Evolutionary conservation across 2,888 invertebrate genomes (phyloP).

Genomic region (Temnothorax ravouxi): DNA sequence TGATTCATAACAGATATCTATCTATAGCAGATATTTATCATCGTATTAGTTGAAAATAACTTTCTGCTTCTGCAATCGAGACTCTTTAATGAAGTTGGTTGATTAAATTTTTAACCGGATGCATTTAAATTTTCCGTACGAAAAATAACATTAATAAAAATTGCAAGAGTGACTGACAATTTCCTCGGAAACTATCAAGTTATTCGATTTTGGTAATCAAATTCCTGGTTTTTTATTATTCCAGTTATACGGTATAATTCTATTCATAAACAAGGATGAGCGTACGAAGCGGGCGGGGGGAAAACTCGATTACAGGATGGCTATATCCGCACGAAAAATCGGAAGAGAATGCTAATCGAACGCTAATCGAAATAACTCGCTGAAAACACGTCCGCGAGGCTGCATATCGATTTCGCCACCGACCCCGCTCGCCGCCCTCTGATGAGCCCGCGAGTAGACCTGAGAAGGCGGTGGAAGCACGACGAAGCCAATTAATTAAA

Average conservation of each 20-base stretch:
- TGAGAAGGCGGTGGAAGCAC: constrained; percentile 23
- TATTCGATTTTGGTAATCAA: not conserved
- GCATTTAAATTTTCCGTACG: not conserved
- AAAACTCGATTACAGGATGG: not conserved
- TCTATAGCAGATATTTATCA: not conserved
- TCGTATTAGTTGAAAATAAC: not conserved
- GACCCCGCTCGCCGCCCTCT: not conserved
- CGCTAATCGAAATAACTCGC: constrained; percentile 42
- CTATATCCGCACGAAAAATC: constrained; percentile 1
- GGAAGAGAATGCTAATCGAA: constrained; percentile 27
- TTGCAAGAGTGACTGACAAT: not conserved
- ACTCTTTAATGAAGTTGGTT: not conserved
- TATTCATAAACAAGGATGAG: not conserved
- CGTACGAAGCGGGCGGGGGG: no score
- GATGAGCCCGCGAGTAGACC: not conserved
- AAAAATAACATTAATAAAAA: not conserved
- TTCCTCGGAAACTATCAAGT: not conserved
- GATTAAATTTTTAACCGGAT: not conserved
- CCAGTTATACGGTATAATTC: not conserved
- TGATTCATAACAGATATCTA: not conserved
- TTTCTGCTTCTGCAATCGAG: not conserved
- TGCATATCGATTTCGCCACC: constrained; percentile 35
- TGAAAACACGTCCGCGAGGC: constrained; percentile 21
- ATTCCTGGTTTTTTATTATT: not conserved
- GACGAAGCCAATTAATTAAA: constrained; percentile 59